phyloP scores from a whole-genome alignment of 2,797 vertebrate genomes.

The Neopelma chrysocephalum region DNA sequence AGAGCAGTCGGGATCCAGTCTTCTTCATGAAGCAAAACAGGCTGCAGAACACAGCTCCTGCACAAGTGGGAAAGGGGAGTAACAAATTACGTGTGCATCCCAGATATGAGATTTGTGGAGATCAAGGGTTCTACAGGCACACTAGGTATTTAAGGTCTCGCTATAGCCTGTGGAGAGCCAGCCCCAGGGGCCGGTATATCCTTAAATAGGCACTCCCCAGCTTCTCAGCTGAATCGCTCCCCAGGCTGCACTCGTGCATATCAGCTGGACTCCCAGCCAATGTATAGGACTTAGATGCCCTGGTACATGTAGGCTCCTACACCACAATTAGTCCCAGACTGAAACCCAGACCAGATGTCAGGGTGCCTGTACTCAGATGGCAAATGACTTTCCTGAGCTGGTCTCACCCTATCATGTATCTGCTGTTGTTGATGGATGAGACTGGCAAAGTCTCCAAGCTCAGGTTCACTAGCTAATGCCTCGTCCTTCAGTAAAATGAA shows the following conservation, averaged over 20 bases:
- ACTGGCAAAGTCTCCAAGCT: not conserved
- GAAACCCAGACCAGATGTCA: not conserved
- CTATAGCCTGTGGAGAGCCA: not conserved
- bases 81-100: not conserved
- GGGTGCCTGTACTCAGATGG: not conserved
- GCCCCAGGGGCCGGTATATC: not conserved
- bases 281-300: not conserved
- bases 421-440: constrained; percentile 4
- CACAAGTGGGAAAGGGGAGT: not conserved
- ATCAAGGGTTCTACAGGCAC: not conserved
- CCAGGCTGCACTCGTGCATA: not conserved
- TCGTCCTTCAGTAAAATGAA: not conserved
- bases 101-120: not conserved
- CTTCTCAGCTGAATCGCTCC: not conserved
- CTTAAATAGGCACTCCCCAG: not conserved
- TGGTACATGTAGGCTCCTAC: not conserved
- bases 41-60: not conserved
- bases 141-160: not conserved
- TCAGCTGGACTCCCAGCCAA: not conserved
- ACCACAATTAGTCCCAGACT: not conserved
- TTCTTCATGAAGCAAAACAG: not conserved
- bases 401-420: not conserved
- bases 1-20: rapidly evolving
- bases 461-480: not conserved
- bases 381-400: not conserved